Percentiles rank a stretch among this genome's conserved stretches.
Evolutionary conservation across 2,797 vertebrate genomes (phyloP).

Genomic region (Rhadinocentrus ornatus): DNA sequence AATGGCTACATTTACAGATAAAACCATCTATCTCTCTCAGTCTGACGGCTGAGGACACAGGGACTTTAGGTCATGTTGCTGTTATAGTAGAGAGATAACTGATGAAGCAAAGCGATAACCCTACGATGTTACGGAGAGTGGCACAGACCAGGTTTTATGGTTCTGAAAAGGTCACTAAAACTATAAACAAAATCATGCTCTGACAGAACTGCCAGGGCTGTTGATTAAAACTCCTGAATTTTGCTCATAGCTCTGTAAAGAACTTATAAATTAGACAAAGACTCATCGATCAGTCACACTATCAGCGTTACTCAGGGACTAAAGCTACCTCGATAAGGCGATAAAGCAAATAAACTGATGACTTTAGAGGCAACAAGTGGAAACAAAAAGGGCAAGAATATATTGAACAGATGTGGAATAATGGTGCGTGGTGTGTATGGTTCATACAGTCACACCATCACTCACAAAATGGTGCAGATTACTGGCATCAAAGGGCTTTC

Average conservation of each 20-base stretch:
- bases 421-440: too few relatives aligned
- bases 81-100: conserved; percentile 69
- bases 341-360: conserved; percentile 58
- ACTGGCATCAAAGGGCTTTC: conserved; percentile 56
- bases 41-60: conserved; percentile 70
- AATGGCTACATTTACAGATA: conserved; percentile 74
- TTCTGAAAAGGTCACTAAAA: conserved; percentile 68
- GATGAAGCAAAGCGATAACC: conserved; percentile 71
- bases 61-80: conserved; percentile 65
- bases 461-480: conserved; percentile 46
- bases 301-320: conserved; percentile 47
- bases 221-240: conserved; percentile 65
- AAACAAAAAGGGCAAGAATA: conserved; percentile 28
- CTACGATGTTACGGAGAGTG: conserved; percentile 61
- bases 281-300: conserved; percentile 34
- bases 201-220: conserved; percentile 27
- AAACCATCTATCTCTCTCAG: conserved; percentile 70
- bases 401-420: conserved; percentile 15
- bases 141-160: conserved; percentile 68
- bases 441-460: conserved; percentile 30
- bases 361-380: conserved; percentile 57
- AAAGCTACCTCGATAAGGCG: conserved; percentile 44
- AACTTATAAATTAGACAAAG: conserved; percentile 45
- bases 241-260: conserved; percentile 48
- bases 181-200: conserved; percentile 66